These are phyloP conservation scores for Psylliodes chrysocephalus DNA, from an alignment of 2,888 invertebrate genomes.

Conservation along the genomic window DNA sequence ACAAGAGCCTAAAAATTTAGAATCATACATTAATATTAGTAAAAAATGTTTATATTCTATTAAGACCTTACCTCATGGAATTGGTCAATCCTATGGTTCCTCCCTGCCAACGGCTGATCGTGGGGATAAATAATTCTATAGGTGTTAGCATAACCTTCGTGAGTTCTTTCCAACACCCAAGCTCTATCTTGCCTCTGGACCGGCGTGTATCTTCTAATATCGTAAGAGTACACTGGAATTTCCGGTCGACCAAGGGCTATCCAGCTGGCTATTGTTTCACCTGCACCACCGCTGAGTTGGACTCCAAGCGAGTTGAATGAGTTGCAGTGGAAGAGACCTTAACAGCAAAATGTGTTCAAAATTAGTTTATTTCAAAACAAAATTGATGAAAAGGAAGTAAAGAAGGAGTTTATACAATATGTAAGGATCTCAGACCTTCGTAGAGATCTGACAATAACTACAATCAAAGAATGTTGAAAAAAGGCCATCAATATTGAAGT, in stretches of 20 bases:
- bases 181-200: constrained; percentile 75
- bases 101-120: constrained; percentile 84
- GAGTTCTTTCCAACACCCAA: constrained; percentile 85
- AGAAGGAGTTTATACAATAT: too few species aligned
- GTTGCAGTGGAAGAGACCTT: constrained; percentile 85
- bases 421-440: too few species aligned
- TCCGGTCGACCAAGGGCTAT: constrained; percentile 83
- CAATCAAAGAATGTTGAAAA: too few species aligned
- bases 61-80: constrained; percentile 72
- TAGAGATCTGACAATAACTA: too few species aligned
- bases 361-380: not conserved
- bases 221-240: constrained; percentile 87
- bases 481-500: too few species aligned
- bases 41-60: too few species aligned
- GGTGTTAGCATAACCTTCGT: constrained; percentile 90
- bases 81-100: constrained; percentile 76
- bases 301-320: constrained; percentile 93
- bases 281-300: constrained; percentile 91
- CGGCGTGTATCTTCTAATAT: constrained; percentile 84
- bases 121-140: constrained; percentile 85
- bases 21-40: too few species aligned
- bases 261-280: constrained; percentile 87
- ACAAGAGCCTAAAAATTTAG: constrained; percentile 69
- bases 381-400: not conserved
- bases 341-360: constrained; percentile 21